These are phyloP conservation scores for Catharus fuscescens DNA, from an alignment of 2,113 vertebrate species.

Conservation along the genomic window DNA sequence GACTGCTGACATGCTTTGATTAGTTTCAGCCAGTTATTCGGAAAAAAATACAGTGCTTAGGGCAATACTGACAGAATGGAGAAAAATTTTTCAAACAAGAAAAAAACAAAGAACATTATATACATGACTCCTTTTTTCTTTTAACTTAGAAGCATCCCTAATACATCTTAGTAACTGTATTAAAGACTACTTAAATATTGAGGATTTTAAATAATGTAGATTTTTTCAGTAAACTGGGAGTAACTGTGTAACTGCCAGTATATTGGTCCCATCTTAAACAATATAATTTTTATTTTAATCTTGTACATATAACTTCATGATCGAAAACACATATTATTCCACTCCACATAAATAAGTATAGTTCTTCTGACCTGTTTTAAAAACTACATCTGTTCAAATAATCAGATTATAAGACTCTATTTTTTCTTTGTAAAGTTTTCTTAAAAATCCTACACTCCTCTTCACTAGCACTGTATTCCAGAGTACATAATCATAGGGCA, in stretches of 20 bases:
- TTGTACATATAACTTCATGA: slow-evolving; percentile 74
- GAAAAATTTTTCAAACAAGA: slow-evolving; percentile 39
- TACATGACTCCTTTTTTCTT: slow-evolving; percentile 37
- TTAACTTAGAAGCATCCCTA: slow-evolving; percentile 57
- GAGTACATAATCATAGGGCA: slow-evolving; percentile 15
- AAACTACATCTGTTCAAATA: slow-evolving; percentile 66
- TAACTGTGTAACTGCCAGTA: slow-evolving; percentile 63
- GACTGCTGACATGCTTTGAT: slow-evolving; percentile 44
- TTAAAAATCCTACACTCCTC: slow-evolving; percentile 34
- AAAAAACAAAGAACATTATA: slow-evolving; percentile 65
- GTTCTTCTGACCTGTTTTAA: slow-evolving; percentile 54
- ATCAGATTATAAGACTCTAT: slow-evolving; percentile 19
- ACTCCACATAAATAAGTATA: slow-evolving; percentile 75
- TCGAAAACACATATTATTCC: slow-evolving; percentile 53
- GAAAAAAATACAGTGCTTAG: slow-evolving; percentile 16
- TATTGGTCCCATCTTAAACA: slow-evolving; percentile 79
- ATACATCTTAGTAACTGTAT: slow-evolving; percentile 54
- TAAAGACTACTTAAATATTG: slow-evolving; percentile 74
- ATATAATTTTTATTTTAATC: slow-evolving; percentile 74
- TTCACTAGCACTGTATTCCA: slow-evolving; percentile 39
- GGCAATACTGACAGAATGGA: slow-evolving; percentile 27
- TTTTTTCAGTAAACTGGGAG: slow-evolving; percentile 71
- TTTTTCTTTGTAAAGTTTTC: slow-evolving; percentile 32
- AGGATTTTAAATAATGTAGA: slow-evolving; percentile 76
- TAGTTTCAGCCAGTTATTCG: slow-evolving; percentile 1